Conservation (phyloP, 2,797 vertebrate genomes). For the Masticophis lateralis region DNA sequence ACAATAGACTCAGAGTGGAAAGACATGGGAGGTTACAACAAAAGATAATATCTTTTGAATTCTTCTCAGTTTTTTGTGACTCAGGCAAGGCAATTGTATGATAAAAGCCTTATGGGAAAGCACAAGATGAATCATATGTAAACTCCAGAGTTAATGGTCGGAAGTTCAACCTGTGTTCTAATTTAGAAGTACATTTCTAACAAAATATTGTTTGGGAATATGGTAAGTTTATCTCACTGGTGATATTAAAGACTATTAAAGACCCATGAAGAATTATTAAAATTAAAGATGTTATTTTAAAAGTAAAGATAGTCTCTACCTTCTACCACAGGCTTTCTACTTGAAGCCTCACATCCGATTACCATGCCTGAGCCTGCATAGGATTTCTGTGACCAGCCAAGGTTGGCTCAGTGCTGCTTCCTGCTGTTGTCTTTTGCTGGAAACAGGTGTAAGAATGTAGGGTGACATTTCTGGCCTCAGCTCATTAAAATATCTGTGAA, state of each 20-base stretch:
- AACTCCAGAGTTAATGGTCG: not conserved
- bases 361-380: not conserved
- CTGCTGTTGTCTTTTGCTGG: too few species aligned
- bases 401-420: not conserved
- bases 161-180: not conserved
- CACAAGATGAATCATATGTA: not conserved
- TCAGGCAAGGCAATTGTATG: not conserved
- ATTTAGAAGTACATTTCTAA: not conserved
- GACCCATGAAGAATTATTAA: not conserved
- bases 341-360: not conserved
- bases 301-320: not conserved
- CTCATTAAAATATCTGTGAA: slow-evolving; percentile 31
- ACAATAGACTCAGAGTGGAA: not conserved
- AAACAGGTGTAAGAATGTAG: not conserved
- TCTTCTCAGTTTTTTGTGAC: not conserved
- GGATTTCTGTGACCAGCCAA: not conserved
- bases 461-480: not conserved
- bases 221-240: not conserved
- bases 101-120: not conserved
- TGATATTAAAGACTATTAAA: not conserved
- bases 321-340: not conserved
- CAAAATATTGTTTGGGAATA: not conserved
- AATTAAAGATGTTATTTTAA: not conserved
- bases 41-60: not conserved
- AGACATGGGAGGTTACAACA: not conserved